These are phyloP conservation scores for Drosophila lacicola DNA, from an alignment of 2,888 invertebrate genomes.

Conservation along the genomic window DNA sequence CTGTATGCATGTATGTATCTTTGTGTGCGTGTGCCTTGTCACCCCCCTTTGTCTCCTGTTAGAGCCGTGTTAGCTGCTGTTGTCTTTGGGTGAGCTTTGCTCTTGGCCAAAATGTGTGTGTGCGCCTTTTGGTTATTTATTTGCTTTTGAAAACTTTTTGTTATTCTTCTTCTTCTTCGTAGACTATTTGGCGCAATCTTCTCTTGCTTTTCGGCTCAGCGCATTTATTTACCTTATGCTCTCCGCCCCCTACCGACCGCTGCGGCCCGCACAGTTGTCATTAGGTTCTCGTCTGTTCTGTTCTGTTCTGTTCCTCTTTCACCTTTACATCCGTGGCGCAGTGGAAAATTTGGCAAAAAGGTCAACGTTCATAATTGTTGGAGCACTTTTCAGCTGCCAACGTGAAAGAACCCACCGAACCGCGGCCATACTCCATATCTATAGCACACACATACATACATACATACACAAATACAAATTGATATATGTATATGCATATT, in stretches of 20 bases:
- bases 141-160: slow-evolving; percentile 52
- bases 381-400: slow-evolving; percentile 27
- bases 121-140: slow-evolving; percentile 45
- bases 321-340: slow-evolving; percentile 57
- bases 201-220: slow-evolving; percentile 40
- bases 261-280: slow-evolving; percentile 31
- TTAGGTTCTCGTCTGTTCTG: slow-evolving; percentile 33
- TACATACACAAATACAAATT: background rate
- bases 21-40: slow-evolving; percentile 7
- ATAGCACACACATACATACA: background rate
- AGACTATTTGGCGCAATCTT: slow-evolving; percentile 37
- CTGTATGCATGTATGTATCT: background rate
- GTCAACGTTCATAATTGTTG: slow-evolving; percentile 74
- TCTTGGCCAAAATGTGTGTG: slow-evolving; percentile 52
- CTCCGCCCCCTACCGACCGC: slow-evolving; percentile 1
- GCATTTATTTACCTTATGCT: slow-evolving; percentile 41
- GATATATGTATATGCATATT: slow-evolving; percentile 11
- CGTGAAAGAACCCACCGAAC: slow-evolving; percentile 48
- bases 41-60: background rate
- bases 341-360: slow-evolving; percentile 70
- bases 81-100: slow-evolving; percentile 14
- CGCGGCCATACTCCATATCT: slow-evolving; percentile 19
- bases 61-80: background rate
- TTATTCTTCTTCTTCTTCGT: slow-evolving; percentile 41
- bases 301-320: slow-evolving; percentile 58